Evolutionary conservation across 1,140 invertebrate species (phyloP).

Genomic region (Polypedilum pembai): DNA sequence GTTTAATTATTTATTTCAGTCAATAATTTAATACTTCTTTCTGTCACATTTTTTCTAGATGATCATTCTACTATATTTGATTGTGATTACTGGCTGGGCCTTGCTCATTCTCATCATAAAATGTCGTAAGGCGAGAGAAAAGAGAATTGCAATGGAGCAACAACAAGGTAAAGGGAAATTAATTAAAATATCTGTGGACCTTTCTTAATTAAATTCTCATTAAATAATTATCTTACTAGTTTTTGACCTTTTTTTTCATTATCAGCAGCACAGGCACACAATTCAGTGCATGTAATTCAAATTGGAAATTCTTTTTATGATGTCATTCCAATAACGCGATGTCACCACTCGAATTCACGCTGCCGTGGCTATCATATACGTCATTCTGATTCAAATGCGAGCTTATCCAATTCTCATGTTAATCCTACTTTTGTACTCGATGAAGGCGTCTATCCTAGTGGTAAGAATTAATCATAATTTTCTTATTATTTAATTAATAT

Average conservation of each 20-base stretch:
- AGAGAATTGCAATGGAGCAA: background rate
- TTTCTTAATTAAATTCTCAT: too few relatives aligned
- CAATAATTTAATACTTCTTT: too few relatives aligned
- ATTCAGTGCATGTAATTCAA: constrained; percentile 20
- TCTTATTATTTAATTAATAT: background rate
- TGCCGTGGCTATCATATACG: background rate
- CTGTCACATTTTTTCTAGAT: constrained; percentile 22
- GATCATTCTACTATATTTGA: constrained; percentile 14
- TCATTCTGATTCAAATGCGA: background rate
- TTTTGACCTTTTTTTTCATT: background rate
- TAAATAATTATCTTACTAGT: too few relatives aligned
- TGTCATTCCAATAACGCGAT: background rate
- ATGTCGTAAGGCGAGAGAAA: constrained; percentile 21
- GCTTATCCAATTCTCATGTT: background rate
- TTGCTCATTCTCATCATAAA: background rate
- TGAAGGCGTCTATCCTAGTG: constrained; percentile 21
- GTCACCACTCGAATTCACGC: background rate
- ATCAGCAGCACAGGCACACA: background rate
- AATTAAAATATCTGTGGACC: background rate
- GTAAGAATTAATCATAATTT: background rate
- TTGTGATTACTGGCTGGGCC: constrained; percentile 2
- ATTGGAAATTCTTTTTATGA: constrained; percentile 5
- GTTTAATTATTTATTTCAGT: too few relatives aligned
- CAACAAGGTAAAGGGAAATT: constrained; percentile 13
- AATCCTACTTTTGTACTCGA: constrained; percentile 14